A percentile compares a stretch with the other conserved stretches of the same genome.
Evolutionary conservation across 2,888 invertebrate species (phyloP).

Genomic region (Limnephilus rhombicus): DNA sequence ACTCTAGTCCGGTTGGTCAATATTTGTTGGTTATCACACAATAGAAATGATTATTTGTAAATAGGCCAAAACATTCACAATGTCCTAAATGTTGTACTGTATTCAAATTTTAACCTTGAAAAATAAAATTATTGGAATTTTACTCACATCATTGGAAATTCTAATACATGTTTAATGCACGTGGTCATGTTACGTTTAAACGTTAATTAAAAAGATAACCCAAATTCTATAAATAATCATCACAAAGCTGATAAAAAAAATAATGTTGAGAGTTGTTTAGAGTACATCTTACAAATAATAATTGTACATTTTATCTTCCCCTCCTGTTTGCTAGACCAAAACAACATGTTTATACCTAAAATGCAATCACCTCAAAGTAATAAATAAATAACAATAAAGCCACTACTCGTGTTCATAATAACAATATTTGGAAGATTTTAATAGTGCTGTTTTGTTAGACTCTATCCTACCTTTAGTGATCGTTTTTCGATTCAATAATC

Average conservation of each 20-base stretch:
- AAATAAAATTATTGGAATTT: neutral
- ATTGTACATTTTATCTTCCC: neutral
- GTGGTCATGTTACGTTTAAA: neutral
- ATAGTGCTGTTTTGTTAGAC: too few relatives aligned
- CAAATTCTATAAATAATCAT: neutral
- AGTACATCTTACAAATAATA: neutral
- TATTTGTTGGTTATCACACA: too few relatives aligned
- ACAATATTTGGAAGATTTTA: too few relatives aligned
- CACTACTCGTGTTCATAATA: neutral
- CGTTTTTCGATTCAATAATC: too few relatives aligned
- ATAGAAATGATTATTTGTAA: neutral
- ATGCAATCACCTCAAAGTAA: neutral
- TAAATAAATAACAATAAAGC: neutral
- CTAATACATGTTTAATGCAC: too few relatives aligned
- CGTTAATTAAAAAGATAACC: neutral
- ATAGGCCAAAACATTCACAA: neutral
- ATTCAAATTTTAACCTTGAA: neutral
- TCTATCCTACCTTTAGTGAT: too few relatives aligned
- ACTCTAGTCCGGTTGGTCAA: too few relatives aligned
- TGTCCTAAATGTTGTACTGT: neutral
- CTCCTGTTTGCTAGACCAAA: neutral
- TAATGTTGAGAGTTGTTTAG: neutral
- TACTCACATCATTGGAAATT: too few relatives aligned
- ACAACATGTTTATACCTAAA: neutral
- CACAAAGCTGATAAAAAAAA: neutral